These are phyloP conservation scores for Rhinolophus ferrumequinum DNA, from an alignment of 2,113 vertebrate genomes.

Conservation along the genomic window DNA sequence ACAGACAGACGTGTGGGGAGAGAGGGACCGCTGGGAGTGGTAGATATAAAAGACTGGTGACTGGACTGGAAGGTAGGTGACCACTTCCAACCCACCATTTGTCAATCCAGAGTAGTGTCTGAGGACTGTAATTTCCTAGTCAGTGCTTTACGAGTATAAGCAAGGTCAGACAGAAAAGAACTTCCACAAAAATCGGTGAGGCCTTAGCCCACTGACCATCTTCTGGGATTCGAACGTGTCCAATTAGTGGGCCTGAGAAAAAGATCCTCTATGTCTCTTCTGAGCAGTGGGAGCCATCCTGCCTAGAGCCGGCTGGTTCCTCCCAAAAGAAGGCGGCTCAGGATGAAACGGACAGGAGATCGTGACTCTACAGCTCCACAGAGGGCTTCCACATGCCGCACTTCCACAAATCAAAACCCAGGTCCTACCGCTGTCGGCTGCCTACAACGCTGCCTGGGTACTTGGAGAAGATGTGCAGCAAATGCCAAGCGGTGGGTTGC, in stretches of 20 bases:
- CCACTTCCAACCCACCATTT: conserved; percentile 82
- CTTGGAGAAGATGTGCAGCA: conserved; percentile 78
- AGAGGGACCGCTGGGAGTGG: conserved; percentile 21
- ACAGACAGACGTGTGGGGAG: neutral
- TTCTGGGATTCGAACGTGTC: conserved; percentile 54
- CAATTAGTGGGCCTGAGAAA: conserved; percentile 59
- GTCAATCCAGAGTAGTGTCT: conserved; percentile 74
- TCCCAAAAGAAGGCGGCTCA: conserved; percentile 11
- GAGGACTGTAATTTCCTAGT: conserved; percentile 84
- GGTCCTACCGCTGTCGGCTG: conserved; percentile 40
- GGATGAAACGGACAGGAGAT: neutral
- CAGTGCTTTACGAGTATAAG: conserved; percentile 67
- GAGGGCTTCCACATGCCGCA: neutral
- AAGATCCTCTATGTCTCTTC: conserved; percentile 37
- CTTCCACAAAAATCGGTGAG: conserved; percentile 64
- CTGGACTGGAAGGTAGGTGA: conserved; percentile 75
- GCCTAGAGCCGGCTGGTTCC: conserved; percentile 23
- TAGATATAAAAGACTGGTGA: conserved; percentile 75
- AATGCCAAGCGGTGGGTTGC: conserved; percentile 82
- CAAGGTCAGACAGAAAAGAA: conserved; percentile 83
- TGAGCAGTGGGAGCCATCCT: conserved; percentile 21
- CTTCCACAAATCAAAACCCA: neutral
- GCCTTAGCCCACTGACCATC: conserved; percentile 58
- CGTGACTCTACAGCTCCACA: neutral
- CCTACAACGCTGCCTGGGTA: conserved; percentile 65